Evolutionary conservation across 2,797 vertebrate species (phyloP).

Genomic region (Xiphophorus birchmanni): DNA sequence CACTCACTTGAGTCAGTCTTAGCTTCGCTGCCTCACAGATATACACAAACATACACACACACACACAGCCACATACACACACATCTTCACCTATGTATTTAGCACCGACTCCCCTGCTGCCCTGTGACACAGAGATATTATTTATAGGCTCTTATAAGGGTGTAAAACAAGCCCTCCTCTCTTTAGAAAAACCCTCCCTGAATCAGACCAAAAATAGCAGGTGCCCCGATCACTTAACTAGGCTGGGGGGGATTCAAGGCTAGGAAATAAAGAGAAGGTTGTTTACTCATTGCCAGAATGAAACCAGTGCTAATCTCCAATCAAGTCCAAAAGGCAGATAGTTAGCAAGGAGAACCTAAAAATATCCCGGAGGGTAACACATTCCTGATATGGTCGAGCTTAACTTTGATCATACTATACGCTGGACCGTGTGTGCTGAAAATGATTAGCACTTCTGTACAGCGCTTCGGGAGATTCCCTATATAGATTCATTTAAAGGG

Average conservation of each 20-base stretch:
- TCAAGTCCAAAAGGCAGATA: slow-evolving; percentile 79
- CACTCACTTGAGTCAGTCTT: slow-evolving; percentile 69
- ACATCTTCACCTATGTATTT: slow-evolving; percentile 51
- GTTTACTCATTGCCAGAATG: slow-evolving; percentile 75
- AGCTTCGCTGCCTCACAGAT: slow-evolving; percentile 44
- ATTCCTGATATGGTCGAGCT: slow-evolving; percentile 68
- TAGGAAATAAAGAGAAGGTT: slow-evolving; percentile 76
- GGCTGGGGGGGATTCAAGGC: slow-evolving; percentile 63
- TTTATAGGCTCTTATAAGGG: slow-evolving; percentile 84
- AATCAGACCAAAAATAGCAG: slow-evolving; percentile 76
- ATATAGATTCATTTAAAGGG: slow-evolving; percentile 68
- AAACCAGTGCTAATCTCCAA: slow-evolving; percentile 82
- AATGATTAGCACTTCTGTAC: slow-evolving; percentile 78
- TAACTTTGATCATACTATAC: slow-evolving; percentile 76
- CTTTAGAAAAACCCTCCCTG: slow-evolving; percentile 68
- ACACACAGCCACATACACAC: slow-evolving; percentile 25
- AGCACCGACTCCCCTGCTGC: slow-evolving; percentile 33
- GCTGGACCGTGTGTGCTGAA: slow-evolving; percentile 64
- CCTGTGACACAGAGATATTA: slow-evolving; percentile 66
- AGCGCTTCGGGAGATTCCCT: slow-evolving; percentile 62
- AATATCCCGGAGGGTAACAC: slow-evolving; percentile 70
- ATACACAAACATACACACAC: slow-evolving; percentile 51
- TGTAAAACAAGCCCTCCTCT: slow-evolving; percentile 68
- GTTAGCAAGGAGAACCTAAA: slow-evolving; percentile 78
- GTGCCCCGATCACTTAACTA: slow-evolving; percentile 69